Evolutionary conservation across 2,888 invertebrate species (phyloP), one percentile per base, ranked within the genome.

Genomic region (Drosophila paracracens): DNA sequence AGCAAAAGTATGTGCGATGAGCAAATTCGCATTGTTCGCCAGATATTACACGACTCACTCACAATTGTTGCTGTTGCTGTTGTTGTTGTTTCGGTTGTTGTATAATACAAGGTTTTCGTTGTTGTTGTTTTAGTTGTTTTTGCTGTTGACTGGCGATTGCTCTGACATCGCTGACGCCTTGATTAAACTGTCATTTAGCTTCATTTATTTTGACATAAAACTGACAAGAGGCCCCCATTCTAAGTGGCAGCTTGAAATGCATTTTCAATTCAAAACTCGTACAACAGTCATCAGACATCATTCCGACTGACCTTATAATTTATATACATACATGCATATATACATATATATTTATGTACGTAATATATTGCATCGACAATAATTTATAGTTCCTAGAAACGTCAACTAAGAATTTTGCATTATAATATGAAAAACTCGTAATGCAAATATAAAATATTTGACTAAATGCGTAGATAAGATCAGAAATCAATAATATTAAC

Each of bases 171-270:
- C 89, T 86, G 89, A 89, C 90, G 90, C 91, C 88, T 92, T 92
- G 92, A 92, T 92, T 92, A 92, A 92, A 92, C 91, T 91, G 91
- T 92, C 92, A 92, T 90, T 92, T 92, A 91, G 91, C 92, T 92
- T 92, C 91, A 92, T 92, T 92, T 92, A 92, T 92, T 92, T 92
- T 92, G 92, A 92, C 92, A 91, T 82, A 85, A 90, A 91, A 92
- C 90, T 93, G 92, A 93, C 92, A 90, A 76, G 88, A 81, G 87
- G 81, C 88, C 83, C 85, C 84, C 91, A 90, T 91, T 91, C 70
- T 79, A 90, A 88, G 76, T 88, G 88, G 82, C 88, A 82, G 79
- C 76, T 83, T 74, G 76, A 82, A 85, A 83, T 83, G 77, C 80
- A 77, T 78, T 83, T 89, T 88, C 86, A 85, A 81, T 88, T 83